These are phyloP conservation scores for Melopsittacus undulatus DNA, from an alignment of 2,797 vertebrate species.

Conservation along the genomic window DNA sequence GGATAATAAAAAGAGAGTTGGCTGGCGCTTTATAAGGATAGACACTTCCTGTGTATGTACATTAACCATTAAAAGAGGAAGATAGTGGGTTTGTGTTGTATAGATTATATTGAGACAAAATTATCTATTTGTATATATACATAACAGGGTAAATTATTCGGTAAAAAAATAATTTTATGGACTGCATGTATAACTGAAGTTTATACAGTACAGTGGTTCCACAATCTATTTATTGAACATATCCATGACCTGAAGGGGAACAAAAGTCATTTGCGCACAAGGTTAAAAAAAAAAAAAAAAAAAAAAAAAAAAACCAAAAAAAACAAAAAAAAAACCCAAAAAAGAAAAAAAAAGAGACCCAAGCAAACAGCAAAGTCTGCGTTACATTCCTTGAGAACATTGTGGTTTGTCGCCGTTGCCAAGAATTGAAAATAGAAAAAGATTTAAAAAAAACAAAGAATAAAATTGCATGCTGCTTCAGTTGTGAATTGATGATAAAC, in stretches of 20 bases:
- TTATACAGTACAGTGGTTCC: slow-evolving; percentile 99
- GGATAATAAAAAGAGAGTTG: slow-evolving; percentile 99
- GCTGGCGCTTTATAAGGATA: slow-evolving; percentile 99
- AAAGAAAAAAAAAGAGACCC: slow-evolving; percentile 27
- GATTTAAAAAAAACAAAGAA: slow-evolving; percentile 81
- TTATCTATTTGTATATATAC: slow-evolving; percentile 99
- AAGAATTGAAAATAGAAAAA: slow-evolving; percentile 92
- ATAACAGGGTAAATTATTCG: slow-evolving; percentile 99
- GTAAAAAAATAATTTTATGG: slow-evolving; percentile 99
- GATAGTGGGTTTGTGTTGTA: slow-evolving; percentile 97
- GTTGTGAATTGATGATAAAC: slow-evolving; percentile 97
- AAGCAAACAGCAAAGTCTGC: slow-evolving; percentile 83
- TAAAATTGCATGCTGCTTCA: slow-evolving; percentile 99
- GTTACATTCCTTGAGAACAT: slow-evolving; percentile 96
- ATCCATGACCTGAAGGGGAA: slow-evolving; percentile 99
- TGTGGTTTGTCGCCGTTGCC: slow-evolving; percentile 99
- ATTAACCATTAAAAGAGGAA: slow-evolving; percentile 99
- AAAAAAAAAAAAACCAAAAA: fast-evolving
- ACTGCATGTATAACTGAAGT: slow-evolving; percentile 99
- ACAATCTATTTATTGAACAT: slow-evolving; percentile 99
- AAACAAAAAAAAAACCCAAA: neutral
- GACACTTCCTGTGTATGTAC: slow-evolving; percentile 99
- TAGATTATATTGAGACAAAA: slow-evolving; percentile 99
- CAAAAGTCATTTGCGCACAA: slow-evolving; percentile 98
- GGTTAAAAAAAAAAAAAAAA: slow-evolving; percentile 80